These are phyloP conservation scores for Platichthys stellatus DNA, from an alignment of 2,113 vertebrate species.

Conservation along the genomic window DNA sequence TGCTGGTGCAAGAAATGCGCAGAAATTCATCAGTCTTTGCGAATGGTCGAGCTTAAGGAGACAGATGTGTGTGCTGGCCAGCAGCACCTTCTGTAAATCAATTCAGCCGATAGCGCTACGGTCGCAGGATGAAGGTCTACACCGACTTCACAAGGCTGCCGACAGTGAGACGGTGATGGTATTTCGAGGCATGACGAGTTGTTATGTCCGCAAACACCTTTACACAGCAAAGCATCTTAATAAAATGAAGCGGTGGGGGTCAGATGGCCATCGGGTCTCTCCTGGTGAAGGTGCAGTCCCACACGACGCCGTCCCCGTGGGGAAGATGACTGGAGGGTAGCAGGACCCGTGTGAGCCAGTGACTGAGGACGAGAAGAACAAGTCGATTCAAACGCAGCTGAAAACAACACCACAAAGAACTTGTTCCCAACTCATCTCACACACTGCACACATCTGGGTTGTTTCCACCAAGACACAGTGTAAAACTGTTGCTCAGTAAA, in stretches of 20 bases:
- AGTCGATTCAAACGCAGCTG: too few species aligned
- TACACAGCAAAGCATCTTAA: conserved; percentile 2
- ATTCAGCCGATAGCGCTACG: background rate
- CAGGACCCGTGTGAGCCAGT: conserved; percentile 95
- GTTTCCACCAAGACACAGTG: too few species aligned
- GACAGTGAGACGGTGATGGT: too few species aligned
- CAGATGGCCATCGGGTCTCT: conserved; percentile 88
- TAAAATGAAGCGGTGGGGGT: background rate
- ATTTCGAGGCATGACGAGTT: background rate
- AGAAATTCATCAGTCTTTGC: background rate
- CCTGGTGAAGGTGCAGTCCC: conserved; percentile 85
- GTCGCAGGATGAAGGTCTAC: background rate
- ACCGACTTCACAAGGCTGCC: too few species aligned
- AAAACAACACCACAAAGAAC: too few species aligned
- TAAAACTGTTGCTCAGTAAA: too few species aligned
- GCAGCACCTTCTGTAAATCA: conserved; percentile 42
- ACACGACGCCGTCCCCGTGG: conserved; percentile 87
- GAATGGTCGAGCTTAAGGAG: background rate
- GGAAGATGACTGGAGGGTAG: conserved; percentile 91
- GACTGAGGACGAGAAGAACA: conserved; percentile 77
- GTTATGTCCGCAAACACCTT: background rate
- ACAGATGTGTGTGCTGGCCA: conserved; percentile 38
- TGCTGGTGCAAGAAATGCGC: background rate
- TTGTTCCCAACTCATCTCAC: too few species aligned
- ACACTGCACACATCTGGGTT: too few species aligned